Evolutionary conservation across 2,113 vertebrate genomes (phyloP).

Genomic region (Turdus rufiventris): DNA sequence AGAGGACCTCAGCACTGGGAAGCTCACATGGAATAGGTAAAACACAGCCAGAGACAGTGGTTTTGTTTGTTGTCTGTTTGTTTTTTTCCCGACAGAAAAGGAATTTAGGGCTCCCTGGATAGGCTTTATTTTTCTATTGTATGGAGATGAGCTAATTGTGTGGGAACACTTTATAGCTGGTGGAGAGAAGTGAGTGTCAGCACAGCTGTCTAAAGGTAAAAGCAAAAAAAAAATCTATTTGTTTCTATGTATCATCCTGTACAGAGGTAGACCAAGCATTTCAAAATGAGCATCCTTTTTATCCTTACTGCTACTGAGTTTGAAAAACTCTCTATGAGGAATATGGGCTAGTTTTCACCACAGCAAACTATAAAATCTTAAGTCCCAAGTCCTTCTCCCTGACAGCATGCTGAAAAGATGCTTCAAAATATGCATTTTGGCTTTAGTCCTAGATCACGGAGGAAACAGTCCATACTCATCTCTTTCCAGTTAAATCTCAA

Average conservation of each 20-base stretch:
- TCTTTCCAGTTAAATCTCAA: background rate
- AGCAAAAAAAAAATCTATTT: background rate
- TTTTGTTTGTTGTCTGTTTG: background rate
- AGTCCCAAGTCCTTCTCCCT: background rate
- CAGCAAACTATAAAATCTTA: background rate
- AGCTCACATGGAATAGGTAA: background rate
- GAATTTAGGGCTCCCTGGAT: background rate
- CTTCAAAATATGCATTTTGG: background rate
- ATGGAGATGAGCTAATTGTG: background rate
- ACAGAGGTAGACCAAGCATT: background rate
- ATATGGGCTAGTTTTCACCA: background rate
- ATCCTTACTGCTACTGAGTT: background rate
- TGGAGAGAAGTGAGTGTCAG: background rate
- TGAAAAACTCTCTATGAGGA: background rate
- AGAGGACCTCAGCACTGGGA: background rate
- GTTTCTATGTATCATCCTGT: background rate
- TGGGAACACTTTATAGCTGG: fast-evolving
- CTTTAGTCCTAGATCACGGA: background rate
- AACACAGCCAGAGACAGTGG: background rate
- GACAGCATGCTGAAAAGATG: background rate
- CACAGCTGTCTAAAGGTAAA: background rate
- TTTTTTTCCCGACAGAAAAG: background rate
- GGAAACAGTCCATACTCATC: background rate
- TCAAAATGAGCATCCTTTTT: background rate
- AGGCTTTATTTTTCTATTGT: background rate